Percentiles rank a stretch among this genome's conserved stretches.
Evolutionary conservation across 2,797 vertebrate genomes (phyloP).

Genomic region (Poecile montanus): DNA sequence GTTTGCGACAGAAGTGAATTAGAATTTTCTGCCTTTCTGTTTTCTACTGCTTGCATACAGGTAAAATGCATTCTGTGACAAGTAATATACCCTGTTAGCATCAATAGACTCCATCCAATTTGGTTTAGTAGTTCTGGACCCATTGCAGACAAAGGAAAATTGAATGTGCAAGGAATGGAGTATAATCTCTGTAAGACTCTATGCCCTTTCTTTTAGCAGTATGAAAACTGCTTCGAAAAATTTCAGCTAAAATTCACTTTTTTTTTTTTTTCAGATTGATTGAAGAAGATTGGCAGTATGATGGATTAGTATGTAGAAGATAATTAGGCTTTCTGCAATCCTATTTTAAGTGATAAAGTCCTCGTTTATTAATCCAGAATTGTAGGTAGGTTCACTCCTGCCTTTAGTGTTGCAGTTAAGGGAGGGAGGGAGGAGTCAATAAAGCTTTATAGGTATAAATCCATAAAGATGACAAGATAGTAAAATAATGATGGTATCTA

Average conservation of each 20-base stretch:
- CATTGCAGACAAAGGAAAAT: not conserved
- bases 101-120: not conserved
- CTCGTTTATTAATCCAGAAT: conserved; percentile 48
- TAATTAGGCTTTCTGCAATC: conserved; percentile 49
- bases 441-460: conserved; percentile 16
- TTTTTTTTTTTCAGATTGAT: not conserved
- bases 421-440: not conserved
- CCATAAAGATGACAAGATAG: conserved; percentile 21
- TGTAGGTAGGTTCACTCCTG: not conserved
- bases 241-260: not conserved
- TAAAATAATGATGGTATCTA: conserved; percentile 35
- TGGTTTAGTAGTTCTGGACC: not conserved
- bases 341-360: conserved; percentile 24
- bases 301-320: conserved; percentile 17
- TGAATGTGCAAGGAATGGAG: not conserved
- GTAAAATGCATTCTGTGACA: not conserved
- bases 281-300: conserved; percentile 16
- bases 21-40: not conserved
- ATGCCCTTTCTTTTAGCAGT: not conserved
- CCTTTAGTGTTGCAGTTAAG: not conserved
- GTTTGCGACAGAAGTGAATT: not conserved
- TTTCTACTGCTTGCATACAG: not conserved
- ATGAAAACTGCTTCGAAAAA: conserved; percentile 16
- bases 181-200: not conserved
- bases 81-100: not conserved